phyloP scores from a whole-genome alignment of 2,113 vertebrate genomes.

The Aplodontia rufa region DNA sequence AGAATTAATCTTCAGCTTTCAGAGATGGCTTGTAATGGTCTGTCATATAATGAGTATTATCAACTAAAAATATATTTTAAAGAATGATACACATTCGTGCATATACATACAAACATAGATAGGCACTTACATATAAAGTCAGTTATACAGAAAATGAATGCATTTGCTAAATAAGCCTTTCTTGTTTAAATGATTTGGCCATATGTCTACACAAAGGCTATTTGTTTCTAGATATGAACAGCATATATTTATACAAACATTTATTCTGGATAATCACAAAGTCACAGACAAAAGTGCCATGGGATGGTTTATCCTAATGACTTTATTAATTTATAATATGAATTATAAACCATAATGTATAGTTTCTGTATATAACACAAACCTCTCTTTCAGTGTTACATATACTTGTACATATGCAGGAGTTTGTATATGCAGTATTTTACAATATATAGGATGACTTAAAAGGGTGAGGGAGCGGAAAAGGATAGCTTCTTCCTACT shows the following conservation, averaged over 20 bases:
- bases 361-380: background rate
- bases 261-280: background rate
- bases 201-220: background rate
- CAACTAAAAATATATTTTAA: background rate
- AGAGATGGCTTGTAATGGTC: background rate
- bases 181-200: background rate
- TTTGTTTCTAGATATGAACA: background rate
- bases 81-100: background rate
- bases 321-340: background rate
- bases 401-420: no score
- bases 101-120: background rate
- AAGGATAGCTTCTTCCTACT: background rate
- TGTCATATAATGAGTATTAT: background rate
- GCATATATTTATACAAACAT: background rate
- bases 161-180: background rate
- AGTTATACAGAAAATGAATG: background rate
- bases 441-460: background rate
- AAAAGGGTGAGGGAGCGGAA: background rate
- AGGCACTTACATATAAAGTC: background rate
- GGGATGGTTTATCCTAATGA: background rate
- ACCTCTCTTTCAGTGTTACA: background rate
- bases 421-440: background rate
- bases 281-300: background rate
- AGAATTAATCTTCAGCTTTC: background rate
- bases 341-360: background rate